Base-by-base conservation (phyloP, 2,797 vertebrate genomes). In the Enteromius paludinosus region DNA sequence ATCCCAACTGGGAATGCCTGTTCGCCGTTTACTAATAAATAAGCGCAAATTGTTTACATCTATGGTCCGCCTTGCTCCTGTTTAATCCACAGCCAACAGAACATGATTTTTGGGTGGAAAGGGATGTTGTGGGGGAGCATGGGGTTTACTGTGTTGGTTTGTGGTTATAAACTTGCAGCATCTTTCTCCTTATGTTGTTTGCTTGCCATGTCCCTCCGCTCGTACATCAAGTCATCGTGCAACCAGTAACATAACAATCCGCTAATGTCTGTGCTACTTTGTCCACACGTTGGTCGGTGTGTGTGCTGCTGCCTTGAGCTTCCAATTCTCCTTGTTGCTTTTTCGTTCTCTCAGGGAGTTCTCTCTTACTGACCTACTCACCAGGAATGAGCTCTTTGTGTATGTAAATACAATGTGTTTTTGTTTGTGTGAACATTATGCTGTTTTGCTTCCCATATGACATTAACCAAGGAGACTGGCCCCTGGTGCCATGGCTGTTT, bases 391-490 rank as follows among this genome's bases (percentile, higher is more conserved):
- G 73, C 86, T 85, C 82, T 85, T 90, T 90, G 83, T 89, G 75
- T 89, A 68, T 77, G 17, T 87, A 93, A 93, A 93, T 89, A 89
- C 79, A 76, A 73, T 89, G 88, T 83, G 89, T 91, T 85, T 92
- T 77, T 87, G 76, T 88, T 77, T 87, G 33, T 87, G 52, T 89
- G 90, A 90, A 89, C 83, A 90, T 89, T 90, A 89, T 90, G 88
- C 88, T 93, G 90, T 91, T 91, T 87, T 87, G 79, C 78, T 77
- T 86, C 79, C 82, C 84, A 91, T 91, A 92, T 91, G 90, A 91
- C 80, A 78, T 88, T 88, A 87, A 82, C 86, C 76, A 82, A 89
- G 85, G 82, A 88, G 87, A 86, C 89, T 89, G 88, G 85, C 84
- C 74, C 11, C 83, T 75, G 72, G 62, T 83, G 85, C 90, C 28